Conservation (phyloP, 2,888 invertebrate genomes). For the Agrilus cyanescens region DNA sequence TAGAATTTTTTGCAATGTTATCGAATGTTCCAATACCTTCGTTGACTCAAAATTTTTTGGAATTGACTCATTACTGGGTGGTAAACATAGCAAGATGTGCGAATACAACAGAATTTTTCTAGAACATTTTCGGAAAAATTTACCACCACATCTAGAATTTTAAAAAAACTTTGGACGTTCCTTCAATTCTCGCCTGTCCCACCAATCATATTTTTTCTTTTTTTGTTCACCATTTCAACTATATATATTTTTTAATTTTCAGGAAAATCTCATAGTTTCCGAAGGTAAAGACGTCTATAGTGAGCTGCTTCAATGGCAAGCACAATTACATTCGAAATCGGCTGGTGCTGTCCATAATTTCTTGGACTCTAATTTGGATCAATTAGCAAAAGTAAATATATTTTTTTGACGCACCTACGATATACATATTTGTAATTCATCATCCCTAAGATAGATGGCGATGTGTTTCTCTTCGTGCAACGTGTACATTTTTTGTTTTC, state of each 20-base stretch:
- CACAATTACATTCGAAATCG: slow-evolving; percentile 57
- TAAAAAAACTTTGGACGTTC: no score
- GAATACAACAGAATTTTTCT: no score
- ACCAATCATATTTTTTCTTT: no score
- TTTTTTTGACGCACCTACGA: neutral
- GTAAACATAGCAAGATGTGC: no score
- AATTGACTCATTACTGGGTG: no score
- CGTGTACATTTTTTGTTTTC: slow-evolving; percentile 15
- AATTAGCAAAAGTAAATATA: slow-evolving; percentile 61
- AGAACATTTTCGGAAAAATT: no score
- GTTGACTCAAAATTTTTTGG: no score
- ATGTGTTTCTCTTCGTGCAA: slow-evolving; percentile 8
- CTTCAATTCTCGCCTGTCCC: no score
- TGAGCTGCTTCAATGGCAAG: slow-evolving; percentile 57
- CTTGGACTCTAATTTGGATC: slow-evolving; percentile 64
- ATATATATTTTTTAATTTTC: slow-evolving; percentile 22
- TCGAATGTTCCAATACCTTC: no score
- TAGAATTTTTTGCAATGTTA: no score
- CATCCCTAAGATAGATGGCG: neutral
- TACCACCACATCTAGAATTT: no score
- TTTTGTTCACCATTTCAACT: neutral
- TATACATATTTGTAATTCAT: neutral
- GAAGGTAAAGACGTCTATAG: slow-evolving; percentile 52
- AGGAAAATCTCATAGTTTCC: slow-evolving; percentile 34
- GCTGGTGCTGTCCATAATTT: slow-evolving; percentile 61